phyloP scores from a whole-genome alignment of 2,888 invertebrate species.

The Calameuta filiformis region DNA sequence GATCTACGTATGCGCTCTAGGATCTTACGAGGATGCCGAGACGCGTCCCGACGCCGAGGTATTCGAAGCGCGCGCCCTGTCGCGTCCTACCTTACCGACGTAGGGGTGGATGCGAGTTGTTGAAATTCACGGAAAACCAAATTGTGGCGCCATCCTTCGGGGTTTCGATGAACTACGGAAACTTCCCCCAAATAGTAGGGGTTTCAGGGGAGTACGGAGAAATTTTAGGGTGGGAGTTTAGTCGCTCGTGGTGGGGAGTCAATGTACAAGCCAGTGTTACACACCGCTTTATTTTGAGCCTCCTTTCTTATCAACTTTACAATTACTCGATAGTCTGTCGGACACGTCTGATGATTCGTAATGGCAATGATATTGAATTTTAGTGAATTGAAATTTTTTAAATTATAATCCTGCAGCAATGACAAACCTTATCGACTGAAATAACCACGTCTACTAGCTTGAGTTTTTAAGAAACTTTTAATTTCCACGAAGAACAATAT shows the following conservation, averaged over 20 bases:
- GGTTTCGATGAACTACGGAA: conserved; percentile 34
- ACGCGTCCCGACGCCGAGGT: background rate
- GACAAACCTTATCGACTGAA: background rate
- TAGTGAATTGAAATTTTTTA: background rate
- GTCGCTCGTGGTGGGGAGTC: conserved; percentile 33
- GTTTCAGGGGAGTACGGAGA: conserved; percentile 31
- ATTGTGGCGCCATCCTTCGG: conserved; percentile 54
- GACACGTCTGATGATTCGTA: background rate
- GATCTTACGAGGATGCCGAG: background rate
- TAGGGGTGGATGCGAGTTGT: conserved; percentile 17
- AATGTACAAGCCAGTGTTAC: conserved; percentile 47
- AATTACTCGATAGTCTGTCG: background rate
- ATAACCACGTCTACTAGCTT: background rate
- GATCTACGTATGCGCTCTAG: background rate
- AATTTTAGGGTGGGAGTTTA: conserved; percentile 18
- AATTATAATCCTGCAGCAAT: background rate
- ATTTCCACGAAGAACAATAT: background rate
- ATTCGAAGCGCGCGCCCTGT: background rate
- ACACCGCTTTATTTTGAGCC: conserved; percentile 12
- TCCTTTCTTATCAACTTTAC: background rate
- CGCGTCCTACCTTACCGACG: conserved; percentile 52
- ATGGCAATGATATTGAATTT: background rate
- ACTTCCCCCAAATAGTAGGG: conserved; percentile 31
- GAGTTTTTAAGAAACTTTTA: background rate
- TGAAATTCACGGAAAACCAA: conserved; percentile 35